phyloP scores from a whole-genome alignment of 2,113 vertebrate species.

The Carollia perspicillata region DNA sequence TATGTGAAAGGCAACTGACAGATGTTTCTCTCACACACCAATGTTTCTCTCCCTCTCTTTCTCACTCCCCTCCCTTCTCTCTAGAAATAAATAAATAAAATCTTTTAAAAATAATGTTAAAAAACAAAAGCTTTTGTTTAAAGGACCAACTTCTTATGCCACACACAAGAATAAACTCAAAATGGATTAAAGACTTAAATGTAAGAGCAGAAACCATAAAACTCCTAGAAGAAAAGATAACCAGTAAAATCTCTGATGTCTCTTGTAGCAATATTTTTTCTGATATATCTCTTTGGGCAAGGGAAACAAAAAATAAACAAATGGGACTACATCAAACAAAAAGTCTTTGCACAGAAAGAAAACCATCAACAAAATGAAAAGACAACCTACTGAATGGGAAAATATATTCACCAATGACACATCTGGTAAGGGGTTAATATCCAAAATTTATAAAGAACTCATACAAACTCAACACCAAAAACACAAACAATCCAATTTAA shows the following conservation, averaged over 20 bases:
- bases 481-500: background rate
- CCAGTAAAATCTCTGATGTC: background rate
- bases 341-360: background rate
- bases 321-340: background rate
- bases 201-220: background rate
- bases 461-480: background rate
- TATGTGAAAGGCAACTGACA: no score
- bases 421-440: background rate
- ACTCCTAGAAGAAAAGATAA: background rate
- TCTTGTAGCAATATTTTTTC: background rate
- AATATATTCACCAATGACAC: background rate
- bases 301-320: background rate
- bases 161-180: background rate
- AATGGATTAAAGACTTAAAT: background rate
- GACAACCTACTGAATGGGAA: background rate
- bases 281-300: background rate
- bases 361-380: background rate
- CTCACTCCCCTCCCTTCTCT: no score
- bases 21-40: no score
- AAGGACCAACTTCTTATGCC: background rate
- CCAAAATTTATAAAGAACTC: background rate
- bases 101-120: no score
- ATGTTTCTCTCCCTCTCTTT: no score
- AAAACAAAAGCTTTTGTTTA: background rate
- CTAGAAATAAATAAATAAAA: no score